Evolutionary conservation across 2,888 invertebrate species (phyloP).

Genomic region (Rugalucina vietnamica): DNA sequence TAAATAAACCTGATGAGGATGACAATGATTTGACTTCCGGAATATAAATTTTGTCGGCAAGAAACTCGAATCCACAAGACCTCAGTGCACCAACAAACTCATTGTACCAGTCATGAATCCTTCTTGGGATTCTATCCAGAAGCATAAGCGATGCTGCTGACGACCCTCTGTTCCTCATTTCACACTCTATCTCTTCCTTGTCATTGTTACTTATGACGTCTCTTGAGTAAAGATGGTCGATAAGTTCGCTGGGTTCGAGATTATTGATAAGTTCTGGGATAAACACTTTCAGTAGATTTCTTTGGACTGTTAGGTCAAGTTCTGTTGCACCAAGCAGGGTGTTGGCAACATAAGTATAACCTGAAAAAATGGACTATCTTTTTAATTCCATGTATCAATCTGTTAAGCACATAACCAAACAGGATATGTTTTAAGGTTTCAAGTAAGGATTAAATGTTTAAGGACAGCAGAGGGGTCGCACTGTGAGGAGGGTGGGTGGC

Average conservation of each 20-base stretch:
- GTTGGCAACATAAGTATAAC: slow-evolving; percentile 33
- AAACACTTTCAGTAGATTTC: slow-evolving; percentile 25
- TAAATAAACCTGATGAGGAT: no score
- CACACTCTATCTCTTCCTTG: slow-evolving; percentile 37
- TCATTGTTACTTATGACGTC: slow-evolving; percentile 34
- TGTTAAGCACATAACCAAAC: no score
- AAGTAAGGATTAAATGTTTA: no score
- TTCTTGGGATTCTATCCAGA: slow-evolving; percentile 29
- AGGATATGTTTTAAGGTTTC: no score
- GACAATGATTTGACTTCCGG: neutral
- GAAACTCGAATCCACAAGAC: neutral
- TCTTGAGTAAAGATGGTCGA: neutral
- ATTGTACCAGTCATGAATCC: slow-evolving; percentile 32
- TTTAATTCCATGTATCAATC: no score
- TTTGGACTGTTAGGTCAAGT: neutral
- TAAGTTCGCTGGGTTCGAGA: slow-evolving; percentile 14
- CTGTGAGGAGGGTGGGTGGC: no score
- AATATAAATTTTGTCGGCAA: neutral
- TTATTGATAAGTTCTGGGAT: slow-evolving; percentile 6
- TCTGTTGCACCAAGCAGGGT: slow-evolving; percentile 5
- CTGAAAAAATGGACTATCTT: no score
- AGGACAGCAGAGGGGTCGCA: no score
- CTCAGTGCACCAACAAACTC: slow-evolving; percentile 35
- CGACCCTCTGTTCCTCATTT: slow-evolving; percentile 16
- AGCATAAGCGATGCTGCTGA: slow-evolving; percentile 26